Percentiles rank a stretch among this genome's conserved stretches.
These are phyloP conservation scores for Agrotis clavis DNA, from an alignment of 2,888 invertebrate species.

Conservation along the genomic window DNA sequence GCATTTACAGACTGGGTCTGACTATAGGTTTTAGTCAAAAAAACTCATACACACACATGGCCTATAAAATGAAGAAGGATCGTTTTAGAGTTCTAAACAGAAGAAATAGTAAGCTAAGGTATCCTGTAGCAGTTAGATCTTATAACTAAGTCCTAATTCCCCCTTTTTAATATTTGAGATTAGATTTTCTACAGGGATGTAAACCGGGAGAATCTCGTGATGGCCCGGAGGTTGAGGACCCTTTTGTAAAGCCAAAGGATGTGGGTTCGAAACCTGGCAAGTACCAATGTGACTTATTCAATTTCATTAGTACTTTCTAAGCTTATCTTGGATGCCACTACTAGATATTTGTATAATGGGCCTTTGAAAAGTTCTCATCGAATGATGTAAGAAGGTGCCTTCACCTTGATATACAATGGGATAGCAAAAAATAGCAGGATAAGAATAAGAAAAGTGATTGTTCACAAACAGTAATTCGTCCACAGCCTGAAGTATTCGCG, in stretches of 20 bases:
- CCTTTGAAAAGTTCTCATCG: not conserved
- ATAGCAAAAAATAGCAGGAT: too few relatives aligned
- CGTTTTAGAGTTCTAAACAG: too few relatives aligned
- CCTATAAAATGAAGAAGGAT: too few relatives aligned
- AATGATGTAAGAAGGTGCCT: not conserved
- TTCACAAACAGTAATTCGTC: too few relatives aligned
- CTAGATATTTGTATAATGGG: not conserved
- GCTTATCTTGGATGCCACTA: not conserved
- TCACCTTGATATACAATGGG: not conserved
- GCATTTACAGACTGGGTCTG: too few relatives aligned
- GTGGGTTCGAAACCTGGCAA: slow-evolving; percentile 55
- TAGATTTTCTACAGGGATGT: slow-evolving; percentile 49
- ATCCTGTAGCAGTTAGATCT: not conserved
- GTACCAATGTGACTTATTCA: slow-evolving; percentile 44
- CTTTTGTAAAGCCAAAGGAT: slow-evolving; percentile 23
- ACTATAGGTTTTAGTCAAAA: not conserved
- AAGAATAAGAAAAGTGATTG: too few relatives aligned
- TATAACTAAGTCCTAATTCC: too few relatives aligned
- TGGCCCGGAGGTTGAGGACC: slow-evolving; percentile 29
- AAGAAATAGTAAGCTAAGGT: not conserved
- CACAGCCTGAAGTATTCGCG: too few relatives aligned
- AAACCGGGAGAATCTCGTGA: slow-evolving; percentile 27
- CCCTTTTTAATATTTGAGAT: slow-evolving; percentile 33
- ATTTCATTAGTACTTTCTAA: slow-evolving; percentile 35
- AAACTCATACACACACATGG: too few relatives aligned